A percentile compares a stretch with the other conserved stretches of the same genome.
Evolutionary conservation across 1,140 invertebrate genomes (phyloP).

Genomic region (Papilio polyxenes): DNA sequence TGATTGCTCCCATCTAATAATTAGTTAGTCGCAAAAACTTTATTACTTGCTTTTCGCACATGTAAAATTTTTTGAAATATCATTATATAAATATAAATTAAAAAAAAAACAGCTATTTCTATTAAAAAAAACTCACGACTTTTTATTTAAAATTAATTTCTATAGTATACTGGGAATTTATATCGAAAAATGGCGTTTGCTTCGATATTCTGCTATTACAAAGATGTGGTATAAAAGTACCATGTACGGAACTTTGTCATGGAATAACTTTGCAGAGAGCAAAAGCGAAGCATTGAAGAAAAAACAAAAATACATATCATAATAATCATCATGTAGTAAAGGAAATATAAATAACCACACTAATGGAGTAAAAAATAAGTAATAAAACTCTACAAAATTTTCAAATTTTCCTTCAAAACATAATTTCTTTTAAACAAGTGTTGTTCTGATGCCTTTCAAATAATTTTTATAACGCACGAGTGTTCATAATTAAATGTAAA

Average conservation of each 20-base stretch:
- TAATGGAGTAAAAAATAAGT: neutral
- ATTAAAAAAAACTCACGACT: neutral
- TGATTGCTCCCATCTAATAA: too few species aligned
- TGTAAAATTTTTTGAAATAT: neutral
- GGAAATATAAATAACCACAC: neutral
- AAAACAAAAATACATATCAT: slow-evolving; percentile 41
- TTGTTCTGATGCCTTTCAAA: neutral
- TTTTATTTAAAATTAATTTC: neutral
- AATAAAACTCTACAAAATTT: neutral
- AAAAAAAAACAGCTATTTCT: neutral
- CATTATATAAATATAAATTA: too few species aligned
- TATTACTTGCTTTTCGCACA: neutral
- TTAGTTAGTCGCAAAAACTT: neutral
- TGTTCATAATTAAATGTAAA: neutral
- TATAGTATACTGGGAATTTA: neutral
- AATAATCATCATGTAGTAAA: neutral
- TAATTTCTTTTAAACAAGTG: neutral
- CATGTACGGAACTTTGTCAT: neutral
- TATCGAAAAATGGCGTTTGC: slow-evolving; percentile 31
- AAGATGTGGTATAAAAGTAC: neutral
- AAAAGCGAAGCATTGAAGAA: slow-evolving; percentile 59
- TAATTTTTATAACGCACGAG: neutral
- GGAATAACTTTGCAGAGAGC: slow-evolving; percentile 55
- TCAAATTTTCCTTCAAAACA: neutral
- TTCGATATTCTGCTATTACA: slow-evolving; percentile 36